These are phyloP conservation scores for Capreolus pygargus DNA, from an alignment of 2,113 vertebrate genomes.

Conservation along the genomic window DNA sequence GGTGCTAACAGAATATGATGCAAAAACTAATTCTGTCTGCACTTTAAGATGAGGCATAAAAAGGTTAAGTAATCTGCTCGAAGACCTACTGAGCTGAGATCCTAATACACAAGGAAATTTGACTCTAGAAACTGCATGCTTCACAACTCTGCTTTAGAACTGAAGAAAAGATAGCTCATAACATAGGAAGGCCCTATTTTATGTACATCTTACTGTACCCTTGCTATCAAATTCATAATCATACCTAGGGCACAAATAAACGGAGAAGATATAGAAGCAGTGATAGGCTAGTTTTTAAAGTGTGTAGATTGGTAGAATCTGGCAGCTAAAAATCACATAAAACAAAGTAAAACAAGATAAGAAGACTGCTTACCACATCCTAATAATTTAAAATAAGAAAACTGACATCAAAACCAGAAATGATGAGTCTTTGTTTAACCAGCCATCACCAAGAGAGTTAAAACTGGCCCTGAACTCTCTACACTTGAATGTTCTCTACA, in stretches of 20 bases:
- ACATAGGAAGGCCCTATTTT: neutral
- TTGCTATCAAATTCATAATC: neutral
- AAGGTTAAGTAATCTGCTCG: neutral
- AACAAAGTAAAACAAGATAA: constrained; percentile 4
- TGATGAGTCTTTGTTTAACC: neutral
- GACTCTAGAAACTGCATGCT: neutral
- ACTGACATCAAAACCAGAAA: neutral
- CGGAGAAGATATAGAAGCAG: neutral
- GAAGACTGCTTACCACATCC: neutral
- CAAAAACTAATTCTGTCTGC: neutral
- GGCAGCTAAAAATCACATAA: constrained; percentile 32
- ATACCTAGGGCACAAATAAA: neutral
- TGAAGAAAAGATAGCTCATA: neutral
- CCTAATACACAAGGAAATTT: neutral
- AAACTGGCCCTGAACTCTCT: neutral
- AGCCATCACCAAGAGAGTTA: neutral
- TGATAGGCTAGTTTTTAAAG: neutral
- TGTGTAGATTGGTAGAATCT: neutral
- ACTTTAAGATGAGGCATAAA: neutral
- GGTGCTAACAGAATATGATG: neutral
- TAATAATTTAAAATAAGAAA: neutral
- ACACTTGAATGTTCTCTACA: neutral
- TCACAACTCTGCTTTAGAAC: neutral
- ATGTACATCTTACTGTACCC: neutral
- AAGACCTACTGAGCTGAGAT: constrained; percentile 1